Evolutionary conservation across 2,113 vertebrate species (phyloP).

Genomic region (Bombycilla garrulus): DNA sequence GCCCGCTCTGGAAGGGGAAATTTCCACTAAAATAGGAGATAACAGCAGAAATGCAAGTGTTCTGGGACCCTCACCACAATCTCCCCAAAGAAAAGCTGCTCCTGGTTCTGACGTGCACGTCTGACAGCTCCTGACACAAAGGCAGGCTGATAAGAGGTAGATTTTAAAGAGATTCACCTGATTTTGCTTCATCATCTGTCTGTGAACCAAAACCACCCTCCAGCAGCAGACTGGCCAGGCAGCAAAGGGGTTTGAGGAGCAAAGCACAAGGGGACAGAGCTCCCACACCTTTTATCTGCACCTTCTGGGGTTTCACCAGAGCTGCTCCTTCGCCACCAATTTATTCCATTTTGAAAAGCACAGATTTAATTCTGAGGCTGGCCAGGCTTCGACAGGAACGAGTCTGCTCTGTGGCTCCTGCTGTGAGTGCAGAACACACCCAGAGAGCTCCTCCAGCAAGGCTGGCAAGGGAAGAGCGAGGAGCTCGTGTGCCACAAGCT

Average conservation of each 20-base stretch:
- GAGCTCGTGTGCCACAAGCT: not conserved
- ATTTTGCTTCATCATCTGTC: not conserved
- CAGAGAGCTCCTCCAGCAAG: not conserved
- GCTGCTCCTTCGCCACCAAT: not conserved
- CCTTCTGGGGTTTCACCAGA: not conserved
- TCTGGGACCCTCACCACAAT: not conserved
- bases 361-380: not conserved
- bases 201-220: not conserved
- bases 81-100: not conserved
- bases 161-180: no score
- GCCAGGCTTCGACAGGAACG: fast-evolving
- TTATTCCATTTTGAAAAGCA: fast-evolving
- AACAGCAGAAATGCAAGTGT: not conserved
- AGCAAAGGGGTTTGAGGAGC: not conserved
- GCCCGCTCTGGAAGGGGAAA: constrained; percentile 28
- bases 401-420: not conserved
- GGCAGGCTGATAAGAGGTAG: fast-evolving
- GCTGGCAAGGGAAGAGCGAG: not conserved
- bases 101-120: fast-evolving
- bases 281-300: not conserved
- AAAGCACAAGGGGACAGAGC: not conserved
- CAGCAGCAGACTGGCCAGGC: not conserved
- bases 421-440: not conserved
- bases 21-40: not conserved
- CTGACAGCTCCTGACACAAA: not conserved